A percentile compares a stretch with the other conserved stretches of the same genome.
phyloP scores from a whole-genome alignment of 2,797 vertebrate species.

The Sebastes iracundus region DNA sequence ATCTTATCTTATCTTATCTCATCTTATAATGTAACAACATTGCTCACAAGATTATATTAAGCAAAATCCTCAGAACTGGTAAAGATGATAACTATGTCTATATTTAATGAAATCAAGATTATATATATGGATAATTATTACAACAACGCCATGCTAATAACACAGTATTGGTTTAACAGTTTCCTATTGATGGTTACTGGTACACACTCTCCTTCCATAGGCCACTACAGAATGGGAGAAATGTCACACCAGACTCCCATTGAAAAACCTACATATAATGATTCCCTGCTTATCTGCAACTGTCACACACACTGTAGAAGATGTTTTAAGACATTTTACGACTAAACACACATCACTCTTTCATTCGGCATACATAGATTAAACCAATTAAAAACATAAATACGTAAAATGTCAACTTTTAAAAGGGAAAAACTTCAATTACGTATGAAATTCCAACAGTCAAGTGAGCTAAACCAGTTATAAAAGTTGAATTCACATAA shows the following conservation, averaged over 20 bases:
- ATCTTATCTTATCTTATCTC: too few species aligned
- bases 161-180: background rate
- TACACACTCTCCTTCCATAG: background rate
- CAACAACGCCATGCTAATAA: background rate
- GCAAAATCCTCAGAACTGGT: background rate
- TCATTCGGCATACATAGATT: background rate
- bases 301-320: background rate
- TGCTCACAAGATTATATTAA: background rate
- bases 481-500: constrained; percentile 18
- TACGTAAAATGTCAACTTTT: background rate
- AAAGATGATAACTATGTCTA: background rate
- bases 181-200: background rate
- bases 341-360: background rate
- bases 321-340: background rate
- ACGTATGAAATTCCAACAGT: background rate
- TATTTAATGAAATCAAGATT: background rate
- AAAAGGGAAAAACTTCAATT: background rate
- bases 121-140: too few species aligned
- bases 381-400: too few species aligned
- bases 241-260: background rate
- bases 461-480: background rate
- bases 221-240: background rate
- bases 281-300: too few species aligned
- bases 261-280: background rate
- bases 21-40: background rate